Conservation (phyloP, 2,797 vertebrate genomes). For the Phoeniculus purpureus region DNA sequence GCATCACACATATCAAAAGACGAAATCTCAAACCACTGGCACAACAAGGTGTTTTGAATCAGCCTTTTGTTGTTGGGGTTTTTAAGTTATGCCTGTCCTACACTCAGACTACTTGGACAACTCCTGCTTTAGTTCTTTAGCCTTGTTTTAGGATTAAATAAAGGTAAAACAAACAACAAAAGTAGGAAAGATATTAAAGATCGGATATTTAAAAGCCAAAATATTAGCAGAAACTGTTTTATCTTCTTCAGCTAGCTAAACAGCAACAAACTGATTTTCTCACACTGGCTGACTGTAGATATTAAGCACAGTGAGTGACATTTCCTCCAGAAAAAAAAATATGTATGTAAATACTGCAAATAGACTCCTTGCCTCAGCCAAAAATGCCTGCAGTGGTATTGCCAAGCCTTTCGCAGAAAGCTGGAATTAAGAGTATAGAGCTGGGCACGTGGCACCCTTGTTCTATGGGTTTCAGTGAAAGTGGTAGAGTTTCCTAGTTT, state of each 20-base stretch:
- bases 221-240: background rate
- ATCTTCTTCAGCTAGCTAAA: background rate
- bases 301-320: constrained; percentile 31
- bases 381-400: constrained; percentile 28
- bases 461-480: background rate
- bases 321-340: constrained; percentile 33
- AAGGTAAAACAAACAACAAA: too few relatives aligned
- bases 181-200: background rate
- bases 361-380: background rate
- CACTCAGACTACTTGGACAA: background rate
- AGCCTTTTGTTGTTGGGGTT: background rate
- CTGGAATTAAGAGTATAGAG: background rate
- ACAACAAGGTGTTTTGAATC: background rate
- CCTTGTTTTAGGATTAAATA: background rate
- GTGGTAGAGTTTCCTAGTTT: background rate
- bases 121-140: background rate
- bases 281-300: constrained; percentile 14
- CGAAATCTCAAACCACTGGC: background rate
- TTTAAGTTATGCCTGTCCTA: background rate
- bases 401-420: background rate
- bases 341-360: constrained; percentile 25
- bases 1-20: background rate
- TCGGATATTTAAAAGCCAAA: background rate
- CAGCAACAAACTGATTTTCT: background rate
- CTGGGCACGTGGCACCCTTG: background rate